Base-by-base conservation (phyloP, 2,888 invertebrate species). In the Sphecodes monilicornis region DNA sequence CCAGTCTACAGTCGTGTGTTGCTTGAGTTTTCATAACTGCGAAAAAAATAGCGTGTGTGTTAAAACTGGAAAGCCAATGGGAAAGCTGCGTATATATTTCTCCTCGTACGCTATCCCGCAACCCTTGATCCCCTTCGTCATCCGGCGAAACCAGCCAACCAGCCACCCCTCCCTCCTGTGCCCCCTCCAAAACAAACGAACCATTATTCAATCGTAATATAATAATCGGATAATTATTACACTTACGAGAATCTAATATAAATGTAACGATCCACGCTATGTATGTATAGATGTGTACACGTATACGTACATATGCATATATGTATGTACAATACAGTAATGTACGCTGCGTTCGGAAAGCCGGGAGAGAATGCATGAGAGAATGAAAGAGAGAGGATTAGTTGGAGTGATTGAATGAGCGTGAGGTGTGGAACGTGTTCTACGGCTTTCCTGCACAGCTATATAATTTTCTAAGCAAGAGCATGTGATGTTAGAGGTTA, bases 1-100 rank as follows among this genome's bases (percentile, higher is more conserved):
- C 88, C 88, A 92, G 86, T 88, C 90, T 91, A 90, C 88, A 92
- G 88, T 92, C 90, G 93, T 93, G 94, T 93, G 92, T 92, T 92
- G 93, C 93, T 94, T 94, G 90, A 92, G 87, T 87, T 89, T 88
- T 90, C 90, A 91, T 93, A 91, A 92, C 82, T 87, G 91, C 91
- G 86, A 88, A 66, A 66, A 57, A 66, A 66, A 89, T 91, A 92
- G 91, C 90, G 86, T 91, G 91, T 92, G 89, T 91, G 91, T 89
- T 88, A 90, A 66, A 91, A 89, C 81, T 85, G 86, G 86, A 79
- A 84, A 72, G 16, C 66, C 22, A 84, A 26, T 70, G 83, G 77
- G 84, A 84, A 87, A 85, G 79, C 85, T 77, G 70, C 81, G 74
- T 82, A 80, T 80, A 69, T 71, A 74, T 83, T 87, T 80, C 46